Conservation (phyloP, 92 coral and sea anemone genomes). For the Paramuricea clavata region DNA sequence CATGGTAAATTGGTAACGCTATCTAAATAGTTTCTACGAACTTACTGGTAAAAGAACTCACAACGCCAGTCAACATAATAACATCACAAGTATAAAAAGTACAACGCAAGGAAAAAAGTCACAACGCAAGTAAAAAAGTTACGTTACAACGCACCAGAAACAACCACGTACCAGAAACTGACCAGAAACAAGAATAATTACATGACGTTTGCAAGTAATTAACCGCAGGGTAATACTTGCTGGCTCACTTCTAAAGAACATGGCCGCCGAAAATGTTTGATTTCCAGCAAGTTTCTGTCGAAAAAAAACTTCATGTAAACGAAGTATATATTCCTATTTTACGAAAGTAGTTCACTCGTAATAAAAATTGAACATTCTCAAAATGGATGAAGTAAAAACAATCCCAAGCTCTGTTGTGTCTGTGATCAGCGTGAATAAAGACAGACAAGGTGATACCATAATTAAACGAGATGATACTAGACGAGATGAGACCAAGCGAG, state of each 20-base stretch:
- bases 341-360: neutral
- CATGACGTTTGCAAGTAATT: neutral
- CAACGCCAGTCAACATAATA: too few species aligned
- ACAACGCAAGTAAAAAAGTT: too few species aligned
- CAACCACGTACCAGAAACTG: too few species aligned
- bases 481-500: slow-evolving; percentile 62
- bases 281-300: neutral
- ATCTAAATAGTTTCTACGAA: too few species aligned
- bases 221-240: neutral
- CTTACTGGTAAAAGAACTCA: too few species aligned
- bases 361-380: neutral
- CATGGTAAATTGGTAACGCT: too few species aligned
- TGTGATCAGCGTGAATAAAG: neutral
- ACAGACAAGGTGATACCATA: slow-evolving; percentile 30
- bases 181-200: too few species aligned
- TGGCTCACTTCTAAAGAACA: neutral
- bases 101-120: too few species aligned
- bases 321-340: neutral
- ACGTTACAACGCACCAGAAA: too few species aligned
- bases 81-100: too few species aligned
- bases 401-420: slow-evolving; percentile 18
- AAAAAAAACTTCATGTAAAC: neutral
- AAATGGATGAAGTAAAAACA: slow-evolving; percentile 6
- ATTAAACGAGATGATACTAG: slow-evolving; percentile 45
- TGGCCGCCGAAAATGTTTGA: slow-evolving; percentile 18